A percentile compares a stretch with the other conserved stretches of the same genome.
Conservation (phyloP, 1,140 invertebrate genomes). For the Scaptomyza graminum region DNA sequence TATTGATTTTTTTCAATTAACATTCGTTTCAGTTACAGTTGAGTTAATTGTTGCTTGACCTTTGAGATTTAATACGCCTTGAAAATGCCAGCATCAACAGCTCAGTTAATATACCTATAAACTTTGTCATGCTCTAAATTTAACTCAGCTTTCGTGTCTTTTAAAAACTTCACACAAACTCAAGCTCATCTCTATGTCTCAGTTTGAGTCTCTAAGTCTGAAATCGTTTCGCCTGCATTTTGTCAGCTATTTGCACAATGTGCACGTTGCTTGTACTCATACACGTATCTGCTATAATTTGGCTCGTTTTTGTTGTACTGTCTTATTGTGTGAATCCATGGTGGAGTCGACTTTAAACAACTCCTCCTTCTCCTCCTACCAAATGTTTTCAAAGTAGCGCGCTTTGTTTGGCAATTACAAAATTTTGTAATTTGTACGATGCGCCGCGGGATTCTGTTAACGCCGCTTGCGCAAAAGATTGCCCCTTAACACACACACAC, state of each 20-base stretch:
- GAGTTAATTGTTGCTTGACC: neutral
- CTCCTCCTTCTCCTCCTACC: neutral
- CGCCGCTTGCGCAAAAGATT: conserved; percentile 29
- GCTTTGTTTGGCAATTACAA: conserved; percentile 57
- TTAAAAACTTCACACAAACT: neutral
- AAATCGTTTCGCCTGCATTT: conserved; percentile 56
- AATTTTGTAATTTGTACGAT: conserved; percentile 49
- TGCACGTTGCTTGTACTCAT: conserved; percentile 62
- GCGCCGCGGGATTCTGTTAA: conserved; percentile 42
- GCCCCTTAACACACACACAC: neutral
- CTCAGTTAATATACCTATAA: too few relatives aligned
- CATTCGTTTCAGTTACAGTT: neutral
- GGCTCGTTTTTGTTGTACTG: conserved; percentile 39
- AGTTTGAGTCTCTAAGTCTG: conserved; percentile 26
- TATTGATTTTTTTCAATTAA: neutral
- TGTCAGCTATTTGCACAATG: conserved; percentile 80
- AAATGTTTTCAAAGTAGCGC: conserved; percentile 16
- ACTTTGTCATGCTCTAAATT: too few relatives aligned
- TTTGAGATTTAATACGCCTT: neutral
- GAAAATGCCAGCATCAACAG: neutral
- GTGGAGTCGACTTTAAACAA: neutral
- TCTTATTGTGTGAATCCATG: conserved; percentile 57
- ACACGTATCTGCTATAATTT: conserved; percentile 69
- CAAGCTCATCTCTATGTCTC: neutral
- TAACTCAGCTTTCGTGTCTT: neutral